A percentile compares a stretch with the other conserved stretches of the same genome.
Conservation (phyloP, 2,888 invertebrate species). For the Caenorhabditis uteleia region DNA sequence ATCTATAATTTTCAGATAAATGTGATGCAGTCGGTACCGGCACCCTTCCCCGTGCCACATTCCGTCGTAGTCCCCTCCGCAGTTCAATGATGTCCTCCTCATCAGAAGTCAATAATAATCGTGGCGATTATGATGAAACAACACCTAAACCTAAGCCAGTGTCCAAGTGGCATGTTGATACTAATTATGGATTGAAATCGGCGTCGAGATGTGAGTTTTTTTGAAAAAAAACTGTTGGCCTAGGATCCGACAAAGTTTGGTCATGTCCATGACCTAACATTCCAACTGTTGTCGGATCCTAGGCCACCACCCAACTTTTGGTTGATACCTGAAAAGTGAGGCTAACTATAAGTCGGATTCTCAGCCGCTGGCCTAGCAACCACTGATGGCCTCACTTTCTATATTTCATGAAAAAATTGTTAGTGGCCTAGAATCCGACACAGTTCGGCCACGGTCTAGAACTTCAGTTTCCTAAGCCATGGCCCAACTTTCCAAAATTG, state of each 20-base stretch:
- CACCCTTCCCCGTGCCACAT: constrained; percentile 43
- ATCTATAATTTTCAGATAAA: constrained; percentile 12
- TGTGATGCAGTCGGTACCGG: constrained; percentile 34
- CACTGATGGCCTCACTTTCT: too few species aligned
- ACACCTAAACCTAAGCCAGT: constrained; percentile 43
- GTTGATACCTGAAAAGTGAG: too few species aligned
- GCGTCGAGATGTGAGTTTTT: constrained; percentile 26
- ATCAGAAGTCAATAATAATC: constrained; percentile 49
- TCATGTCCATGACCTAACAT: not conserved
- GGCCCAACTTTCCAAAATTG: too few species aligned
- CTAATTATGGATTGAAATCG: constrained; percentile 34
- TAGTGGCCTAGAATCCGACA: too few species aligned
- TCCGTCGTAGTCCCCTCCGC: constrained; percentile 35
- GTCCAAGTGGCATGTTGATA: constrained; percentile 53
- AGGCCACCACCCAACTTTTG: too few species aligned
- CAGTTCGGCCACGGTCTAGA: too few species aligned
- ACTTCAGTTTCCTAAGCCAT: too few species aligned
- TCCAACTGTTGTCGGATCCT: too few species aligned
- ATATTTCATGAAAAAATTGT: too few species aligned
- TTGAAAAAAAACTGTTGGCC: too few species aligned
- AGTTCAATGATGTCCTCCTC: constrained; percentile 37
- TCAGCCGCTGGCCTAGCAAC: too few species aligned
- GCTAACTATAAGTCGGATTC: too few species aligned
- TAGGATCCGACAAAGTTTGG: not conserved
- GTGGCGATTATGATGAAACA: constrained; percentile 21